Conservation (phyloP, 2,113 vertebrate genomes). For the Verasper variegatus region DNA sequence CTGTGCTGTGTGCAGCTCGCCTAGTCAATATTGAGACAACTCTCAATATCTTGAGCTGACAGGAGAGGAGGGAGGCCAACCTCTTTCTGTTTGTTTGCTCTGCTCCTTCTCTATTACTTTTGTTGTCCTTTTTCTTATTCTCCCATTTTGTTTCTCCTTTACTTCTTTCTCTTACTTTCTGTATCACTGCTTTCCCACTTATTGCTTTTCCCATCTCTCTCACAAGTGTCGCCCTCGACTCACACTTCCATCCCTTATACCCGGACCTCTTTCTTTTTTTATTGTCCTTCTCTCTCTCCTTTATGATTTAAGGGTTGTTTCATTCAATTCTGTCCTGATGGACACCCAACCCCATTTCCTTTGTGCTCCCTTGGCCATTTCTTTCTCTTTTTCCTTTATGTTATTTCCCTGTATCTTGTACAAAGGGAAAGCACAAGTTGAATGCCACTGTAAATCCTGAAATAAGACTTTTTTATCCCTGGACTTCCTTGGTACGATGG, state of each 20-base stretch:
- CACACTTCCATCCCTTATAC: background rate
- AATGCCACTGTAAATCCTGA: no score
- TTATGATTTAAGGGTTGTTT: no score
- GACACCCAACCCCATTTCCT: no score
- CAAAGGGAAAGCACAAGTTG: no score
- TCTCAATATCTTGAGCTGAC: conserved; percentile 29
- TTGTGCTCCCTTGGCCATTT: no score
- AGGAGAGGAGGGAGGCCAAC: conserved; percentile 21
- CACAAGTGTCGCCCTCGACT: background rate
- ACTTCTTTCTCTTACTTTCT: background rate
- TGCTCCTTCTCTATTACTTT: conserved; percentile 4
- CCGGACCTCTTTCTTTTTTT: background rate
- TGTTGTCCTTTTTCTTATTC: conserved; percentile 7
- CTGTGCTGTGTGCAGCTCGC: conserved; percentile 26
- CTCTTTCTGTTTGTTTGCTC: background rate
- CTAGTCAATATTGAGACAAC: conserved; percentile 52
- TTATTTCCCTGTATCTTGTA: no score
- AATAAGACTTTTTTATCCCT: no score
- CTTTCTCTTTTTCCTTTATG: no score
- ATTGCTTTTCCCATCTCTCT: conserved; percentile 14
- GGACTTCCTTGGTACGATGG: no score
- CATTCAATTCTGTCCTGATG: no score
- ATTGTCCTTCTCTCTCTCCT: no score
- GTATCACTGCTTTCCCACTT: conserved; percentile 7
- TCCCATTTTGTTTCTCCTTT: conserved; percentile 14